These are phyloP conservation scores for Semotilus atromaculatus DNA, from an alignment of 2,797 vertebrate genomes.

Conservation along the genomic window DNA sequence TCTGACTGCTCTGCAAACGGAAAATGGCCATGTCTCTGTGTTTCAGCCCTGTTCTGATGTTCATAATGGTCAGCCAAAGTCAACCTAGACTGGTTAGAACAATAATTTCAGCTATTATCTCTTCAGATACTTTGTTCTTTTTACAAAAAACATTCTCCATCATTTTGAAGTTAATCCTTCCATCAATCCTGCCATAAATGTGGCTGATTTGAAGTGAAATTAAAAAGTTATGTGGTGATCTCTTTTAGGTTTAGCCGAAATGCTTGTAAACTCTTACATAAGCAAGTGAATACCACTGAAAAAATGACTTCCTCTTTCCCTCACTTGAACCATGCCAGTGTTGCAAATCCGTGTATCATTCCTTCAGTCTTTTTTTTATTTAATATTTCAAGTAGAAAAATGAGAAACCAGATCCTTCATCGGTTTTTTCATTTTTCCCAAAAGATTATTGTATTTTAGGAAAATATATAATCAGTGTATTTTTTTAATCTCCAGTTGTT, in stretches of 20 bases:
- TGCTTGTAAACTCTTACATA: slow-evolving; percentile 33
- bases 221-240: slow-evolving; percentile 12
- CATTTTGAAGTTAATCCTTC: neutral
- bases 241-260: slow-evolving; percentile 9
- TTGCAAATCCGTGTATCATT: too few relatives aligned
- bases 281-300: slow-evolving; percentile 23
- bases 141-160: slow-evolving; percentile 4
- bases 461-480: too few relatives aligned
- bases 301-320: slow-evolving; percentile 55
- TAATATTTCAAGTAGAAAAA: too few relatives aligned
- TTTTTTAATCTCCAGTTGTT: too few relatives aligned
- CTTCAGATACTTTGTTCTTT: neutral
- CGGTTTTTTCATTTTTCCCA: too few relatives aligned
- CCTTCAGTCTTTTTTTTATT: too few relatives aligned
- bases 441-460: too few relatives aligned
- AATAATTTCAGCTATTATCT: slow-evolving; percentile 21
- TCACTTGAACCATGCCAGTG: slow-evolving; percentile 7
- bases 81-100: slow-evolving; percentile 17
- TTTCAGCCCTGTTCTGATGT: slow-evolving; percentile 35
- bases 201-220: slow-evolving; percentile 12
- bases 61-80: slow-evolving; percentile 20
- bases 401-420: too few relatives aligned
- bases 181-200: neutral
- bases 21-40: slow-evolving; percentile 38
- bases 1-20: slow-evolving; percentile 49